Conservation (phyloP, 2,888 invertebrate species). For the Diarsia mendica region DNA sequence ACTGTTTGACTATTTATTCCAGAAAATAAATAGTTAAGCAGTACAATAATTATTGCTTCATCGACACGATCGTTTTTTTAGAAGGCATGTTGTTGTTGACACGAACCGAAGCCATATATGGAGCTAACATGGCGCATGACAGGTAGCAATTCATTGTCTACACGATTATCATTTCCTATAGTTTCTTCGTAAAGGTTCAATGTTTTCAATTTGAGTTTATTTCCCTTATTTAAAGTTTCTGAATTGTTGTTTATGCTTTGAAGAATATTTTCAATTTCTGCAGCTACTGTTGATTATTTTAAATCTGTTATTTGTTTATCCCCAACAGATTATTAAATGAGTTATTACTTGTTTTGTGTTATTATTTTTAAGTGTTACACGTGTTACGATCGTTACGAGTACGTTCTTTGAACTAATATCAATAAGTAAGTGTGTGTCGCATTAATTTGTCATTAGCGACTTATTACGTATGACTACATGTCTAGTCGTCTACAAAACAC, state of each 20-base stretch:
- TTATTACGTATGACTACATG: slow-evolving; percentile 24
- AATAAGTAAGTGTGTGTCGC: slow-evolving; percentile 41
- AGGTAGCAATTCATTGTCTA: slow-evolving; percentile 19
- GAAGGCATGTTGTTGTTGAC: slow-evolving; percentile 26
- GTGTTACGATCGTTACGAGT: slow-evolving; percentile 32
- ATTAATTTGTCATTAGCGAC: slow-evolving; percentile 39
- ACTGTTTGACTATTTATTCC: too few species aligned
- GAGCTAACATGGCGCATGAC: slow-evolving; percentile 18
- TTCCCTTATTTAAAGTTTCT: neutral
- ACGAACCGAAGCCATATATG: slow-evolving; percentile 13
- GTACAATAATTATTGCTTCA: slow-evolving; percentile 7
- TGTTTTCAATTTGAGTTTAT: slow-evolving; percentile 3
- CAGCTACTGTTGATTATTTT: neutral
- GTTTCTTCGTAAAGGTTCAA: neutral
- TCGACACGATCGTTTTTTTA: slow-evolving; percentile 17
- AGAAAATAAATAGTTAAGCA: neutral
- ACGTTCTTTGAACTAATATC: slow-evolving; percentile 47
- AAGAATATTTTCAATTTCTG: neutral
- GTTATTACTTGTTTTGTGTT: slow-evolving; percentile 10
- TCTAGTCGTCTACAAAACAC: neutral
- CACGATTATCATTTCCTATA: slow-evolving; percentile 18
- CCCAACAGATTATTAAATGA: slow-evolving; percentile 2
- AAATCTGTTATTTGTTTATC: neutral
- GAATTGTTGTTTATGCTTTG: neutral
- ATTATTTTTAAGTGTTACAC: slow-evolving; percentile 35